Percentiles rank a stretch among this genome's conserved stretches.
These are phyloP conservation scores for Onychomys torridus DNA, from an alignment of 2,797 vertebrate genomes.

Conservation along the genomic window DNA sequence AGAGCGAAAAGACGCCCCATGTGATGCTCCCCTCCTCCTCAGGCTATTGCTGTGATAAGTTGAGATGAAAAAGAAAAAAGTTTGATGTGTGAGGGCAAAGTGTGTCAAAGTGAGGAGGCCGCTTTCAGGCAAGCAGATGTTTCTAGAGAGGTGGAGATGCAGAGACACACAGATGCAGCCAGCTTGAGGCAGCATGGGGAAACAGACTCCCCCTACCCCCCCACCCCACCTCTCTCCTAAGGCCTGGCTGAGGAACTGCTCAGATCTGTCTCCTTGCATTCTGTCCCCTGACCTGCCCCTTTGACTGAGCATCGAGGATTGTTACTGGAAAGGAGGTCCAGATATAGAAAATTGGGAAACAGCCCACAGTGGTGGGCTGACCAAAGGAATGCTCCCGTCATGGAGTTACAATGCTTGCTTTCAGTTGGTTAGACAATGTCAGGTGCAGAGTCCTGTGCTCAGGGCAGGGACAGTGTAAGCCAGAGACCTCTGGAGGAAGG, in stretches of 20 bases:
- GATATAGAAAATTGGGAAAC: too few relatives aligned
- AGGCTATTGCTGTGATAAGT: constrained; percentile 56
- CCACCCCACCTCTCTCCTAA: background rate
- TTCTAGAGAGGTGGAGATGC: background rate
- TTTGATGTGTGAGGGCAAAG: constrained; percentile 68
- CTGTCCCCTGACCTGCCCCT: background rate
- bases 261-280: background rate
- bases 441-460: background rate
- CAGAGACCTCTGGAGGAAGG: background rate
- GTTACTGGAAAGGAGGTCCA: accelerated
- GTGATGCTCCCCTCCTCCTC: constrained; percentile 66
- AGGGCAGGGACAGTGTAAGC: background rate
- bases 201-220: too few relatives aligned
- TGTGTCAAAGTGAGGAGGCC: constrained; percentile 45
- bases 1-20: constrained; percentile 75
- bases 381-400: background rate
- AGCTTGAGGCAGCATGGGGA: background rate
- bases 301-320: background rate
- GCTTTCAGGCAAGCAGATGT: constrained; percentile 77
- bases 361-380: background rate
- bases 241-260: background rate
- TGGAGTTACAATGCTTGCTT: background rate
- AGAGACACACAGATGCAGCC: background rate
- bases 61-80: constrained; percentile 59
- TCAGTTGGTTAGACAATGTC: background rate